Evolutionary conservation across 2,113 vertebrate genomes (phyloP).

Genomic region (Dryoscopus gambensis): DNA sequence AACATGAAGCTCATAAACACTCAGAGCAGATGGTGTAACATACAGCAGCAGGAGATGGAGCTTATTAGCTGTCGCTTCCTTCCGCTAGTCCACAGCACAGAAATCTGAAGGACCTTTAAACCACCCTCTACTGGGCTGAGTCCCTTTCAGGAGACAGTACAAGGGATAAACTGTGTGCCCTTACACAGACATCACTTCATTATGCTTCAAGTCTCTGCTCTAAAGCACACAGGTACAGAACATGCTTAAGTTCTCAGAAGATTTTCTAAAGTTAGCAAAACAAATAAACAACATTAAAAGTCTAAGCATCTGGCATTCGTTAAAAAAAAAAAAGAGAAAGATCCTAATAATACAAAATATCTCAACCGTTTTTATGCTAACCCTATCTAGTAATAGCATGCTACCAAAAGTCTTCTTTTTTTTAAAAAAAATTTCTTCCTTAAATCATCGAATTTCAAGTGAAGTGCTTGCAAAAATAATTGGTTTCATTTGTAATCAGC

Average conservation of each 20-base stretch:
- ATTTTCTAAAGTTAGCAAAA: not conserved
- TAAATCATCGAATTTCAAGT: not conserved
- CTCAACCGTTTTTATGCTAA: not conserved
- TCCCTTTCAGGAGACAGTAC: not conserved
- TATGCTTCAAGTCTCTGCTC: not conserved
- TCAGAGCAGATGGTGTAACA: conserved; percentile 24
- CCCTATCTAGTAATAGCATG: not conserved
- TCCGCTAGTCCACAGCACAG: not conserved
- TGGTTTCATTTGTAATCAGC: not conserved
- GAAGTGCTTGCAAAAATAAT: not conserved
- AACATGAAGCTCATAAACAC: not conserved
- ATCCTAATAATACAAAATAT: not conserved
- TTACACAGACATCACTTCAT: not conserved
- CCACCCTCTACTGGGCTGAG: not conserved
- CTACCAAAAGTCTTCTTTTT: not conserved
- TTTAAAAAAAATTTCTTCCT: not conserved
- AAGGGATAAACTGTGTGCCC: not conserved
- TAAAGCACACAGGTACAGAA: not conserved
- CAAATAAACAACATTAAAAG: not conserved
- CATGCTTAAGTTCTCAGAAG: not conserved
- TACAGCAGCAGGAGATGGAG: conserved; percentile 25
- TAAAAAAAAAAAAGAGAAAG: not conserved
- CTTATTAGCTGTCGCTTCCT: not conserved
- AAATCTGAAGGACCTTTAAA: conserved; percentile 9
- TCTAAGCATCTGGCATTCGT: not conserved